Percentiles rank a stretch among this genome's conserved stretches.
Conservation (phyloP, 2,113 vertebrate genomes). For the Axis porcinus region DNA sequence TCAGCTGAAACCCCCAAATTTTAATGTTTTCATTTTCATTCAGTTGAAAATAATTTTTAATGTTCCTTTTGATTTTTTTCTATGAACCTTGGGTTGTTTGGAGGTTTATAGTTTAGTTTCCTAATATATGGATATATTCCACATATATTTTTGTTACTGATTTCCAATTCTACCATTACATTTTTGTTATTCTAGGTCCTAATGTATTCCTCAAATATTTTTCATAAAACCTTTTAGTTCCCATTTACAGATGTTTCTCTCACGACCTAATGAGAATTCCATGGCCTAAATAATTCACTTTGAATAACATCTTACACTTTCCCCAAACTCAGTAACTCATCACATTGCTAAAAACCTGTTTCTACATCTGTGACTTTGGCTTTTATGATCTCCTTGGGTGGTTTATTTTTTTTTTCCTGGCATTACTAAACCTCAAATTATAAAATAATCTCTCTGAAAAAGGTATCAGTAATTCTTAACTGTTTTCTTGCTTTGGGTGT, state of each 20-base stretch:
- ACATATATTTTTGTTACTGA: not conserved
- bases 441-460: slow-evolving; percentile 2
- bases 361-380: slow-evolving; percentile 37
- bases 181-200: not conserved
- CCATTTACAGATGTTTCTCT: slow-evolving; percentile 11
- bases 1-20: not conserved
- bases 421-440: slow-evolving; percentile 21
- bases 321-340: not conserved
- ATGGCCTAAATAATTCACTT: not conserved
- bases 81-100: not conserved
- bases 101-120: not conserved
- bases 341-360: not conserved
- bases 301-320: slow-evolving; percentile 41
- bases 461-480: not conserved
- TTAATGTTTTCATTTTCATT: not conserved
- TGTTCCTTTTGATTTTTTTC: not conserved
- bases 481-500: not conserved
- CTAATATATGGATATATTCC: not conserved
- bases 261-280: slow-evolving; percentile 39
- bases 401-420: not conserved
- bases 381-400: slow-evolving; percentile 64
- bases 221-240: not conserved
- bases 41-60: not conserved
- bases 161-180: not conserved
- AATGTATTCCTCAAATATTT: not conserved